Evolutionary conservation across 2,888 invertebrate genomes (phyloP).

Genomic region (Caenorhabditis sp.): DNA sequence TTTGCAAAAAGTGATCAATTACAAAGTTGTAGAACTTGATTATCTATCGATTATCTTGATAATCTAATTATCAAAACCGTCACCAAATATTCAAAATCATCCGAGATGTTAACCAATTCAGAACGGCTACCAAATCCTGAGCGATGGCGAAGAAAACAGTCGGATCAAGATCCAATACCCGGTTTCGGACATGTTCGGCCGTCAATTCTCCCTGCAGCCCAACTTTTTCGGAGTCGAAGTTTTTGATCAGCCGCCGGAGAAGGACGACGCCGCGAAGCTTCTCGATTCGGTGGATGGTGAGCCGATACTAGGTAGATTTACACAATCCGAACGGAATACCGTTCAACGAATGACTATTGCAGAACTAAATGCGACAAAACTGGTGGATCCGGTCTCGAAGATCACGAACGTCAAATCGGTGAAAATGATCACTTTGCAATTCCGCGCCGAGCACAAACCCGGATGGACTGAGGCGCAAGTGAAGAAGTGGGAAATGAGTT

Average conservation of each 20-base stretch:
- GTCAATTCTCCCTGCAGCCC: conserved; percentile 70
- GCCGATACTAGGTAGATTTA: conserved; percentile 20
- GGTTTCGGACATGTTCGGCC: conserved; percentile 71
- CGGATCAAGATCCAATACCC: conserved; percentile 74
- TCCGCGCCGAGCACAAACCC: conserved; percentile 71
- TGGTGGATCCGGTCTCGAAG: conserved; percentile 39
- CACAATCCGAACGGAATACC: no score
- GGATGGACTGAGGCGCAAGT: conserved; percentile 73
- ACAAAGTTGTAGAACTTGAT: no score
- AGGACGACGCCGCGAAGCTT: conserved; percentile 55
- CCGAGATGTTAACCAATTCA: no score
- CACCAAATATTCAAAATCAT: no score
- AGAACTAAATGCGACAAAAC: conserved; percentile 42
- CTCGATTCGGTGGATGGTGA: conserved; percentile 49
- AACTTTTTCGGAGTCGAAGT: conserved; percentile 74
- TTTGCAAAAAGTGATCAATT: no score
- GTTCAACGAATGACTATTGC: not conserved
- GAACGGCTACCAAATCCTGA: conserved; percentile 73
- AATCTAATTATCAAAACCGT: no score
- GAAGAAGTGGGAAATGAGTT: conserved; percentile 73
- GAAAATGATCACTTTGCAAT: conserved; percentile 72
- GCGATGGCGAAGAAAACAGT: conserved; percentile 55
- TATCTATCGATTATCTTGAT: no score
- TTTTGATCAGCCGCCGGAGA: conserved; percentile 51
- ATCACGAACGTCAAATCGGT: conserved; percentile 72